Conservation (phyloP, 2,113 vertebrate genomes). For the Otus sunia region DNA sequence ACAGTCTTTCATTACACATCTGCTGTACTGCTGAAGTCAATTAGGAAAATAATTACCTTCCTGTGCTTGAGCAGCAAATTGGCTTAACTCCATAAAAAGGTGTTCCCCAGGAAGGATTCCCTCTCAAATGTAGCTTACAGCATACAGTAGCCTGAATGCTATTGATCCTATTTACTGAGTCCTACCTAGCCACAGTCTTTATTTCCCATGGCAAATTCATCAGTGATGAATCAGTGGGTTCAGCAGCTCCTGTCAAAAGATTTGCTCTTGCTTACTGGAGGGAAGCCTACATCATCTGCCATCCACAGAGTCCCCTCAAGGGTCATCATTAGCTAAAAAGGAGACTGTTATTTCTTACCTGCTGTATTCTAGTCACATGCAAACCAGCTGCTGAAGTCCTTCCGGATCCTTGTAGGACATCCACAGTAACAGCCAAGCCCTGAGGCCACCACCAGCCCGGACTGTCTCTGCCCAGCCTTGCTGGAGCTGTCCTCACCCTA, state of each 20-base stretch:
- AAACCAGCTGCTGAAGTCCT: neutral
- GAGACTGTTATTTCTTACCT: neutral
- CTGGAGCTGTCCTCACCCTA: neutral
- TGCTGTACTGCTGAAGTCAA: neutral
- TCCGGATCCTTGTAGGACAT: neutral
- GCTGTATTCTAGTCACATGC: neutral
- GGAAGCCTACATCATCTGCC: neutral
- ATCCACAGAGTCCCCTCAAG: neutral
- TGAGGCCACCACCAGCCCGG: neutral
- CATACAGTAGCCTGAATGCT: neutral
- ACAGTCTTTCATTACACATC: neutral
- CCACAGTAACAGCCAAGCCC: neutral
- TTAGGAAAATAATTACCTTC: constrained; percentile 35
- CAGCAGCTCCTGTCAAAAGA: constrained; percentile 19
- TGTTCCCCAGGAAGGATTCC: neutral
- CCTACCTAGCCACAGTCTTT: neutral
- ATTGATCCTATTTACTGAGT: neutral
- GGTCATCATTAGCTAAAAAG: neutral
- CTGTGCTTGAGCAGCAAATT: neutral
- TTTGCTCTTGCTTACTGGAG: constrained; percentile 13
- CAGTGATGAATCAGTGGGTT: neutral
- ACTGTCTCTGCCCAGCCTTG: neutral
- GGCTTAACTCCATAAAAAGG: neutral
- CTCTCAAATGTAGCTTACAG: neutral
- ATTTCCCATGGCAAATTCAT: neutral